Conservation (phyloP, 2,888 invertebrate genomes). For the Epistrophe grossulariae region DNA sequence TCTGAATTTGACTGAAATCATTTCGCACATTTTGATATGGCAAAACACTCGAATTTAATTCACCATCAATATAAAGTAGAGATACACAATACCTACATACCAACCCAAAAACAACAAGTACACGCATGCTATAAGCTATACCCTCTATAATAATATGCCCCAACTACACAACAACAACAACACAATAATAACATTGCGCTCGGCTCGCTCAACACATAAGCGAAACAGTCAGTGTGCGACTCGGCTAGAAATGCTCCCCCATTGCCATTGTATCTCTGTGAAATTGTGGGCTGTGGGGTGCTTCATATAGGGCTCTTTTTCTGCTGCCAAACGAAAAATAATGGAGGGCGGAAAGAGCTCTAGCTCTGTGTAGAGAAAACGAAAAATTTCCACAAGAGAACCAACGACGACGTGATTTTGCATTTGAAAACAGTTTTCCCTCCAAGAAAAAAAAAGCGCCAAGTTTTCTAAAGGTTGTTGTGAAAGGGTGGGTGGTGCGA, state of each 20-base stretch:
- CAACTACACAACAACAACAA: conserved; percentile 57
- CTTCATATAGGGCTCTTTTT: conserved; percentile 57
- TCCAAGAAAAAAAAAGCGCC: conserved; percentile 38
- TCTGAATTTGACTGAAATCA: conserved; percentile 84
- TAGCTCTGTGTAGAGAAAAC: conserved; percentile 10
- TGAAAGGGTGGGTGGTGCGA: not conserved
- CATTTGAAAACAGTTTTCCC: conserved; percentile 27
- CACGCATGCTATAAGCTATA: conserved; percentile 64
- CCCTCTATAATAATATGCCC: conserved; percentile 46
- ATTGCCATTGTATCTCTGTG: conserved; percentile 48
- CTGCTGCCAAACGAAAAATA: conserved; percentile 14
- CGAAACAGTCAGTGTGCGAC: conserved; percentile 23
- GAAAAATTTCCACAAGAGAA: conserved; percentile 40
- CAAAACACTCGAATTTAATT: conserved; percentile 82
- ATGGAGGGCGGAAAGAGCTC: conserved; percentile 53
- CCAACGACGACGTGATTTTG: conserved; percentile 27
- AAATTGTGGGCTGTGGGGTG: conserved; percentile 14
- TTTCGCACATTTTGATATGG: conserved; percentile 84
- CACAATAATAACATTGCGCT: conserved; percentile 24
- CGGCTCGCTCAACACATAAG: conserved; percentile 33
- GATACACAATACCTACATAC: conserved; percentile 62
- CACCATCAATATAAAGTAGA: conserved; percentile 71
- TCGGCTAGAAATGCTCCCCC: conserved; percentile 41
- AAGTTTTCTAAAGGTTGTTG: not conserved
- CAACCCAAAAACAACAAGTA: conserved; percentile 51